Evolutionary conservation across 2,888 invertebrate genomes (phyloP).

Genomic region (Acleris laterana): DNA sequence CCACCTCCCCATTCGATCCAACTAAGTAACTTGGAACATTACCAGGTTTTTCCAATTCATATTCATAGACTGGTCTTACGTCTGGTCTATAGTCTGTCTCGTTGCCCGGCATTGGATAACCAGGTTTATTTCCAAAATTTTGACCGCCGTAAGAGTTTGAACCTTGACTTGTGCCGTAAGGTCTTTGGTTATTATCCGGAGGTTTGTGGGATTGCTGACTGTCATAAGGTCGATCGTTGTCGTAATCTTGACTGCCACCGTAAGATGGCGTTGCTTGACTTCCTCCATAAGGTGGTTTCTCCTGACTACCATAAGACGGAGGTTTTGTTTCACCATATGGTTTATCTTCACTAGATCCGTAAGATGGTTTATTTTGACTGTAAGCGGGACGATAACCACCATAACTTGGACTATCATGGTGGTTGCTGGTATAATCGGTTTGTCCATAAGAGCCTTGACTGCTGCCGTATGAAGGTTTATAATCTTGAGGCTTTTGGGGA

Average conservation of each 20-base stretch:
- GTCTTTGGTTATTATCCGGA: slow-evolving; percentile 1
- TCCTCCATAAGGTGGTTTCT: slow-evolving; percentile 43
- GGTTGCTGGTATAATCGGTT: slow-evolving; percentile 36
- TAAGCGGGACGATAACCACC: slow-evolving; percentile 32
- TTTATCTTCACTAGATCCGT: slow-evolving; percentile 39
- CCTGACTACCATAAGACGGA: slow-evolving; percentile 36
- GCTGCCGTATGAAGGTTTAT: slow-evolving; percentile 31
- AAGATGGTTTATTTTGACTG: slow-evolving; percentile 33
- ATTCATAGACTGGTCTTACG: slow-evolving; percentile 73
- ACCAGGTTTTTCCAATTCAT: slow-evolving; percentile 61
- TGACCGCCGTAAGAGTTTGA: slow-evolving; percentile 32
- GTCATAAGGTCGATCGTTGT: slow-evolving; percentile 10
- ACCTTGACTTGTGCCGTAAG: slow-evolving; percentile 27
- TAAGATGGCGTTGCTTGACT: slow-evolving; percentile 35
- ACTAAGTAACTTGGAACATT: slow-evolving; percentile 65
- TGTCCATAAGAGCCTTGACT: slow-evolving; percentile 44
- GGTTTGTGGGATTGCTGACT: slow-evolving; percentile 30
- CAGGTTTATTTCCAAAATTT: slow-evolving; percentile 35
- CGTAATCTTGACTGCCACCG: slow-evolving; percentile 18
- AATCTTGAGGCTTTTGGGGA: slow-evolving; percentile 35
- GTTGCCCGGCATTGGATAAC: slow-evolving; percentile 38
- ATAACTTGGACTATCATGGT: slow-evolving; percentile 39
- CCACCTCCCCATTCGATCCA: slow-evolving; percentile 61
- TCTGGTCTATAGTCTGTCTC: slow-evolving; percentile 47
- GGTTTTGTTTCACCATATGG: slow-evolving; percentile 38